Conservation (phyloP, 1,140 invertebrate genomes). For the Leguminivora glycinivorella region DNA sequence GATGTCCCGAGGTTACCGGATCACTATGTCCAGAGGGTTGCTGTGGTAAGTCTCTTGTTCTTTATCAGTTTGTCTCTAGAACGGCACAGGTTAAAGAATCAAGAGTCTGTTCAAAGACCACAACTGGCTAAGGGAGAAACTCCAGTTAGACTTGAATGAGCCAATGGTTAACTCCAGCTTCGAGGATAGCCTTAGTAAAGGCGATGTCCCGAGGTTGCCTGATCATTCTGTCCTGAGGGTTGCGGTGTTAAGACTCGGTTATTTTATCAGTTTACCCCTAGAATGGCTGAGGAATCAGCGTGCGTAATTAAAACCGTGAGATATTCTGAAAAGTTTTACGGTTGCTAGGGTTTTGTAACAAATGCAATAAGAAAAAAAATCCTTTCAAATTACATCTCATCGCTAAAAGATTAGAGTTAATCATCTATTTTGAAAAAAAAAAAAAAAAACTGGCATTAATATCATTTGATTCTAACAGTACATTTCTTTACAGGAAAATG, state of each 20-base stretch:
- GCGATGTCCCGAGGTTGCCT: constrained; percentile 78
- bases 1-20: constrained; percentile 78
- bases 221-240: constrained; percentile 72
- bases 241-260: constrained; percentile 61
- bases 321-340: too few relatives aligned
- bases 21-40: constrained; percentile 70
- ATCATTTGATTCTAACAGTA: too few relatives aligned
- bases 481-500: constrained; percentile 59
- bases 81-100: too few relatives aligned
- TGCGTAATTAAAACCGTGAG: too few relatives aligned
- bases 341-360: too few relatives aligned
- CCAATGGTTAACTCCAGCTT: constrained; percentile 63
- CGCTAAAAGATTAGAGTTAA: too few relatives aligned
- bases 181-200: constrained; percentile 69
- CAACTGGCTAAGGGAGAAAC: constrained; percentile 74
- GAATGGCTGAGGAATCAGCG: too few relatives aligned
- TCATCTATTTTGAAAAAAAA: too few relatives aligned
- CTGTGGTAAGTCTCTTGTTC: constrained; percentile 61
- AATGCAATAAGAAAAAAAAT: too few relatives aligned
- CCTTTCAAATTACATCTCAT: too few relatives aligned
- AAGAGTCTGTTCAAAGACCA: constrained; percentile 74
- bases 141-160: constrained; percentile 59
- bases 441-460: too few relatives aligned
- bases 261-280: too few relatives aligned
- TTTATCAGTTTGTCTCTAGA: constrained; percentile 28